These are phyloP conservation scores for Eucera pruinosa DNA, from an alignment of 2,888 invertebrate species.

Conservation along the genomic window DNA sequence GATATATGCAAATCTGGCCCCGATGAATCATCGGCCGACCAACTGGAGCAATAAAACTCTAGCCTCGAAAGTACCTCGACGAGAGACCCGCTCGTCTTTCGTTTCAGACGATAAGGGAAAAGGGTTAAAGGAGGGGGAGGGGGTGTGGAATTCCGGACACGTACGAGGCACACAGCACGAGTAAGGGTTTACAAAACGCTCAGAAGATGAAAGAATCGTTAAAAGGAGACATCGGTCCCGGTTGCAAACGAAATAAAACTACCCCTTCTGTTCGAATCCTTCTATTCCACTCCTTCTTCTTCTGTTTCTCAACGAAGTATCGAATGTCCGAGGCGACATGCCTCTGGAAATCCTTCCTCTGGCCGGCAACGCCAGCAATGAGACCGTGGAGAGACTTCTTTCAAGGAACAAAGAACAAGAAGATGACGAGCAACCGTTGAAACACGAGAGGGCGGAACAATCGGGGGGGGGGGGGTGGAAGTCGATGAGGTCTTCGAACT, in stretches of 20 bases:
- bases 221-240: conserved; percentile 34
- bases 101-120: too few species aligned
- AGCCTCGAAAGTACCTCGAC: neutral
- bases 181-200: conserved; percentile 58
- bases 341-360: conserved; percentile 41
- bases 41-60: conserved; percentile 16
- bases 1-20: conserved; percentile 10
- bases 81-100: neutral
- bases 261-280: neutral
- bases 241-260: conserved; percentile 60
- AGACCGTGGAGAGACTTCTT: conserved; percentile 39
- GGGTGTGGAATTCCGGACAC: conserved; percentile 56
- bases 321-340: conserved; percentile 54
- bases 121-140: neutral
- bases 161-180: conserved; percentile 42
- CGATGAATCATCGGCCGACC: conserved; percentile 24
- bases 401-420: conserved; percentile 52
- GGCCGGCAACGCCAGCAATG: conserved; percentile 16
- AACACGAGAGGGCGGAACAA: conserved; percentile 58
- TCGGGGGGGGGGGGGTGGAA: conserved; percentile 38
- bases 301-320: conserved; percentile 13
- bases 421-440: conserved; percentile 55
- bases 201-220: conserved; percentile 65
- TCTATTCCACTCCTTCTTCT: too few species aligned
- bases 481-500: conserved; percentile 68